Evolutionary conservation across 2,113 vertebrate species (phyloP).

Genomic region (Delphinus delphis): DNA sequence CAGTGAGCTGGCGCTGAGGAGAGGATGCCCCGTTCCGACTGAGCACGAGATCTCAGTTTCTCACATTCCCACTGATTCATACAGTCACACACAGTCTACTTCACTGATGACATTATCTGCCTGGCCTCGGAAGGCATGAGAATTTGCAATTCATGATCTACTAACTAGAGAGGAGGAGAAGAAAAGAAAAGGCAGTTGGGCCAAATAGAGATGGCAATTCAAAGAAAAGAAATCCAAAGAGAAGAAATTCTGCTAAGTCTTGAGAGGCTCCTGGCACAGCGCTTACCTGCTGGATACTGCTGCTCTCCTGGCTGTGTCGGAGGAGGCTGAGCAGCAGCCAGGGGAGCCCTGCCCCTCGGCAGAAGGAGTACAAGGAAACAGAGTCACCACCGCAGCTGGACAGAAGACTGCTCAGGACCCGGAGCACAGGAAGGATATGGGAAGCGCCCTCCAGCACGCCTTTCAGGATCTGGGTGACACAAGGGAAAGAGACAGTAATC

Average conservation of each 20-base stretch:
- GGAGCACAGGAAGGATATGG: constrained; percentile 84
- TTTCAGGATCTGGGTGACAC: constrained; percentile 84
- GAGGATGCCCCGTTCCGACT: neutral
- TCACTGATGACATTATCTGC: neutral
- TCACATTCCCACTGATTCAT: neutral
- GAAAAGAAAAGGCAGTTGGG: constrained; percentile 55
- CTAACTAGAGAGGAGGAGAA: constrained; percentile 6
- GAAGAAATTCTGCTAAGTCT: neutral
- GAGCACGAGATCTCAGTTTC: neutral
- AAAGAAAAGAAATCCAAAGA: neutral
- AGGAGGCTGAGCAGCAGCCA: constrained; percentile 85
- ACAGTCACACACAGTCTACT: neutral
- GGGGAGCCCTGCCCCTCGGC: constrained; percentile 86
- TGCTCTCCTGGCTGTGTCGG: constrained; percentile 82
- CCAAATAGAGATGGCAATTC: neutral
- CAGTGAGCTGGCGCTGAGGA: neutral
- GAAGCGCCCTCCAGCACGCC: constrained; percentile 83
- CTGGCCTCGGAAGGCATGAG: neutral
- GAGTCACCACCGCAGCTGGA: constrained; percentile 82
- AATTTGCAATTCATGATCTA: neutral
- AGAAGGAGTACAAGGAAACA: constrained; percentile 78
- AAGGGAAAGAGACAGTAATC: neutral
- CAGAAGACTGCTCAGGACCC: constrained; percentile 86
- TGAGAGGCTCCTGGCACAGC: neutral
- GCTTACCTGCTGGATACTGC: constrained; percentile 84